Base-by-base conservation (phyloP, 2,113 vertebrate species). In the Mohoua ochrocephala region DNA sequence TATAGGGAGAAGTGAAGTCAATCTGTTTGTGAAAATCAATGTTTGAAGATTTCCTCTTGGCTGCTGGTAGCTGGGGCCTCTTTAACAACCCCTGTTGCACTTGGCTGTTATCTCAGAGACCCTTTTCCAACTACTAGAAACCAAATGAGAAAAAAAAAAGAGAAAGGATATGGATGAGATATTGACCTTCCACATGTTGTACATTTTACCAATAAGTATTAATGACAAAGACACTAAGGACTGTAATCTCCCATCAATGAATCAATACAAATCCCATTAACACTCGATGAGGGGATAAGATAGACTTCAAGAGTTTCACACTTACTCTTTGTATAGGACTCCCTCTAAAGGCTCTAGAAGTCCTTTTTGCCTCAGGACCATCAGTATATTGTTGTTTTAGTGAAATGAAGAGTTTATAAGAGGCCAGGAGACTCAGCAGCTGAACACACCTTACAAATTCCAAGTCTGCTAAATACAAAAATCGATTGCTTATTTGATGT, bases 251-350 rank as follows among this genome's bases (percentile, higher is more conserved):
- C 92, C 88, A 84, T 92, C 96, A 95, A 95, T 96, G 88, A 96
- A 95, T 95, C 96, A 94, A 96, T 96, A 91, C 21, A 84, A 89
- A 96, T 95, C 88, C 92, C 64, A 82, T 93, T 97, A 96, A 84
- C 84, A 82, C 86, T 94, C 69, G n/a, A 92, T 94, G 61, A 84
- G 41, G 70, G 92, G 83, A 93, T 84, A 82, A 96, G 95, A 96
- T 71, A 92, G 67, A 64, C 68, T 75, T 87, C 60, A 89, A 59
- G 73, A 91, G 26, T 71, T 90, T 70, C 83, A 78, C 47, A 27
- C 15, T 71, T 68, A 42, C 26, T 88, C 31, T 87, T 81, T 71
- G 44, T 24, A 27, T 41, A 95, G 64, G 52, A 89, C 76, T 95
- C 68, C 83, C 91, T 91, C 85, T 95, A 81, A 95, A 96, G 89